Evolutionary conservation across 92 coral and sea anemone species (phyloP).

Genomic region (Porites cylindrica): DNA sequence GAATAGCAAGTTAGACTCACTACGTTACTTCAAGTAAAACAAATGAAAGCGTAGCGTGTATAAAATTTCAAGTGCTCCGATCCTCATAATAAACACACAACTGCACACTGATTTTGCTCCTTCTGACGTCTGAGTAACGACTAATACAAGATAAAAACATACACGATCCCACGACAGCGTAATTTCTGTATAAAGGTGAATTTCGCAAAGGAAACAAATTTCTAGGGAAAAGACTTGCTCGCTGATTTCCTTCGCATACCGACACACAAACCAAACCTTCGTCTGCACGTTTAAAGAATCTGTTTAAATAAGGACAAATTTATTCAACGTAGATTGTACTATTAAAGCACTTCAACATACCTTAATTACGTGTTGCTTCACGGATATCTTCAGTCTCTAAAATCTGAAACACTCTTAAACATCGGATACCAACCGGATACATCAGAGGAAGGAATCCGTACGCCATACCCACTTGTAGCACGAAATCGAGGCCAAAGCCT

Average conservation of each 20-base stretch:
- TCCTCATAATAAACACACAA: too few species aligned
- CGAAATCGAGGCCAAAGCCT: constrained; percentile 34
- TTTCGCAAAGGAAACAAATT: neutral
- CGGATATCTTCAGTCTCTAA: neutral
- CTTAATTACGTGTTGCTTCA: constrained; percentile 1
- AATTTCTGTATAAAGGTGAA: neutral
- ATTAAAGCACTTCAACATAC: constrained; percentile 1
- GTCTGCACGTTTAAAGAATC: neutral
- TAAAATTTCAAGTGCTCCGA: too few species aligned
- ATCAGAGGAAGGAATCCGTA: constrained; percentile 3
- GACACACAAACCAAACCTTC: neutral
- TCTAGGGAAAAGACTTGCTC: constrained; percentile 1
- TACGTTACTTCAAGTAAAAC: too few species aligned
- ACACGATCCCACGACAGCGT: too few species aligned
- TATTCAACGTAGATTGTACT: neutral
- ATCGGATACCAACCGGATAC: constrained; percentile 30
- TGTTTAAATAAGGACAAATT: neutral
- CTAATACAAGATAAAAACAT: too few species aligned
- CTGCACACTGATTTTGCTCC: too few species aligned
- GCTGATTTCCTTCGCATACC: constrained; percentile 17
- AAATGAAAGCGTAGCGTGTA: too few species aligned
- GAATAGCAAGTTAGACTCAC: too few species aligned
- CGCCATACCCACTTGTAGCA: neutral
- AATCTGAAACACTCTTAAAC: constrained; percentile 11
- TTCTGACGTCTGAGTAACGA: too few species aligned